Percentiles rank a stretch among this genome's conserved stretches.
These are phyloP conservation scores for Cheilosia impressa DNA, from an alignment of 2,888 invertebrate genomes.

Conservation along the genomic window DNA sequence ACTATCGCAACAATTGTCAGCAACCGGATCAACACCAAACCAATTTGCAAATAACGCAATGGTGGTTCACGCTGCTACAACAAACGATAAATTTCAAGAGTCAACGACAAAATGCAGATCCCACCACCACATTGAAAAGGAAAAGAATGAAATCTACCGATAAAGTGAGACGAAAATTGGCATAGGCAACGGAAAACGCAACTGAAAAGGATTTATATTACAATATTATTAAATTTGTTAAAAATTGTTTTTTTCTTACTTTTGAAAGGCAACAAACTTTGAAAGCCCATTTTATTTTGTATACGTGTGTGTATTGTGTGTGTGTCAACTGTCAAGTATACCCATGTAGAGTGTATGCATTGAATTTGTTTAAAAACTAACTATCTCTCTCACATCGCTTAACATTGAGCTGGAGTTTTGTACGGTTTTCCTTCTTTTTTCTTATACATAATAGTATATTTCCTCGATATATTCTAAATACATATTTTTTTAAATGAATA, in stretches of 20 bases:
- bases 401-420: slow-evolving; percentile 1
- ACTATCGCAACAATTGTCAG: slow-evolving; percentile 49
- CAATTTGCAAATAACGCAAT: slow-evolving; percentile 80
- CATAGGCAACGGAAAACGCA: neutral
- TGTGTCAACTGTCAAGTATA: neutral
- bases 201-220: slow-evolving; percentile 24
- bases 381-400: slow-evolving; percentile 2
- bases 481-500: slow-evolving; percentile 38
- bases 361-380: neutral
- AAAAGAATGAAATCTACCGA: slow-evolving; percentile 56
- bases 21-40: slow-evolving; percentile 55
- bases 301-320: slow-evolving; percentile 24
- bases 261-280: neutral
- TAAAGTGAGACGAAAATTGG: slow-evolving; percentile 35
- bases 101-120: slow-evolving; percentile 52
- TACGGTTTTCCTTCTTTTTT: slow-evolving; percentile 23
- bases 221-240: slow-evolving; percentile 4
- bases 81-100: slow-evolving; percentile 79
- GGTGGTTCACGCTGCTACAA: slow-evolving; percentile 82
- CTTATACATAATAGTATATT: slow-evolving; percentile 21
- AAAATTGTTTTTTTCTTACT: neutral
- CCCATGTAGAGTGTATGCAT: slow-evolving; percentile 14
- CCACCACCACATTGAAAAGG: slow-evolving; percentile 42
- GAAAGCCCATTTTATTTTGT: slow-evolving; percentile 35
- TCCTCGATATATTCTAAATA: slow-evolving; percentile 2